Evolutionary conservation across 2,113 vertebrate species (phyloP), one percentile per base, ranked within the genome.

Genomic region (Ptyas mucosa): DNA sequence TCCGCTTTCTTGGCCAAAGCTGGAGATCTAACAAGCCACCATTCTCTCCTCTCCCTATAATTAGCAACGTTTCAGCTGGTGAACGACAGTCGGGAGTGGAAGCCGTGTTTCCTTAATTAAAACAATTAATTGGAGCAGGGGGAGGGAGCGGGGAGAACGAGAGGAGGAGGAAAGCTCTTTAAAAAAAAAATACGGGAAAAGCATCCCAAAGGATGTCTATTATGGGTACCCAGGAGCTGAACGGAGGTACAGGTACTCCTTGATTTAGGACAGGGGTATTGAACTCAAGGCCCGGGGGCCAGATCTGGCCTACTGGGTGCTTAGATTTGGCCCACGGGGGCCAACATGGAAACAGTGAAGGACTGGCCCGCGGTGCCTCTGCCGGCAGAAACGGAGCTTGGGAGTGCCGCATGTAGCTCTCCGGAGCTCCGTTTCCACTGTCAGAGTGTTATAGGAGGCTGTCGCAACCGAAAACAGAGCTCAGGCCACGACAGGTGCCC

Each of bases 51-150:
- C 94, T 95, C 88, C 1, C 96, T 1, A 88, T 93, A 96, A 96
- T 97, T 96, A 97, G 95, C 95, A 92, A n/a, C 85, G 6, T 89
- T 95, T 94, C 95, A 95, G 94, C 96, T 91, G 94, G 96, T 95
- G 96, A 96, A 95, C 91, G 93, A 94, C 95, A 95, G 96, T 95
- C 94, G 81, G 92, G 93, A 96, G 95, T 91, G 94, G 90, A 97
- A 95, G 94, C 92, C 94, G 94, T 93, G 58, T 96, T 96, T 95
- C 94, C 95, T 96, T 97, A 97, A 97, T 97, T 97, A 97, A 97
- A 97, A 96, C 95, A 97, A 96, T 97, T 97, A 95, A 95, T 97
- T 95, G 95, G 94, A 95, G 95, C 93, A 94, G 46, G 94, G 95
- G 95, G 52, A 53, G 53, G 53, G 53, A 53, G 53, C 3, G 53